phyloP scores from a whole-genome alignment of 1,140 invertebrate genomes.

The Philopotamus ludificatus region DNA sequence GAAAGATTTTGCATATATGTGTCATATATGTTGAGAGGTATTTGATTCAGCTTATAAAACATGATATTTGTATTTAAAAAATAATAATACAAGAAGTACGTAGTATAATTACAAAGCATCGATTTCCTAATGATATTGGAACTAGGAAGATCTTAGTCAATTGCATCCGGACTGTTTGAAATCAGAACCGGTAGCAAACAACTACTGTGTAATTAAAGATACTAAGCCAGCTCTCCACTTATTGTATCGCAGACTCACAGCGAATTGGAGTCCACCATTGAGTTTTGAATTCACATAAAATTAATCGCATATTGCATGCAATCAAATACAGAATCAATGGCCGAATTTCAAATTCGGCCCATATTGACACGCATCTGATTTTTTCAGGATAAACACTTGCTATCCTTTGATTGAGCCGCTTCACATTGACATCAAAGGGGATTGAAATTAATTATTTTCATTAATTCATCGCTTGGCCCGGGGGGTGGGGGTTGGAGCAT shows the following conservation, averaged over 20 bases:
- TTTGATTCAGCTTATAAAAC: too few relatives aligned
- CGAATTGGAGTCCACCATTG: too few relatives aligned
- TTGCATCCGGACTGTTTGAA: conserved; percentile 8
- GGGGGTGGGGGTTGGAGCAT: conserved; percentile 4
- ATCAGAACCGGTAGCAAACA: conserved; percentile 17
- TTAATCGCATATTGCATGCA: not conserved
- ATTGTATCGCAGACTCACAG: too few relatives aligned
- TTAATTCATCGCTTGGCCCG: conserved; percentile 28
- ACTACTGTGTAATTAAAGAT: not conserved
- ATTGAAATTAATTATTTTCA: conserved; percentile 35
- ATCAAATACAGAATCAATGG: too few relatives aligned
- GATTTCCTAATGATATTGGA: conserved; percentile 13
- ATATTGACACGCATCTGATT: too few relatives aligned
- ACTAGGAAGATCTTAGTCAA: conserved; percentile 7
- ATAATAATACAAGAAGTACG: not conserved
- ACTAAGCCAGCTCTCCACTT: not conserved
- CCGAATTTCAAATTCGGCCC: too few relatives aligned
- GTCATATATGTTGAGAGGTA: not conserved
- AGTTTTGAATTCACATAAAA: not conserved
- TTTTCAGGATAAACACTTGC: conserved; percentile 33
- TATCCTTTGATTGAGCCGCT: conserved; percentile 30
- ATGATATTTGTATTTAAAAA: too few relatives aligned
- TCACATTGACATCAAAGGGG: conserved; percentile 27
- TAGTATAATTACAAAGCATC: not conserved
- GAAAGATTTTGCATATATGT: not conserved